phyloP scores from a whole-genome alignment of 2,888 invertebrate genomes.

The Erebia ligea region DNA sequence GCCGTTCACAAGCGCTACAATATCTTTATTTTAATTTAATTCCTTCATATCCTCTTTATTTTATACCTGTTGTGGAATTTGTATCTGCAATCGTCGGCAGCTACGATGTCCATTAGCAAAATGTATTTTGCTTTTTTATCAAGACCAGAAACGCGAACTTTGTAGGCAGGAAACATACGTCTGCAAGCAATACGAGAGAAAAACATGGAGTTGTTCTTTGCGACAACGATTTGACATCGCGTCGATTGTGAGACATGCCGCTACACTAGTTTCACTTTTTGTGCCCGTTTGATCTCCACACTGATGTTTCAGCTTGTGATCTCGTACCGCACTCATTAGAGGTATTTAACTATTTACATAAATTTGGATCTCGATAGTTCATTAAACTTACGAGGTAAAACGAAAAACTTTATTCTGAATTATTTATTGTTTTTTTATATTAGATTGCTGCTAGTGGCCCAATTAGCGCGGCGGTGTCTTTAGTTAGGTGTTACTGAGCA shows the following conservation, averaged over 20 bases:
- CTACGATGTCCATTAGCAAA: slow-evolving; percentile 98
- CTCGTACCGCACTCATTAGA: slow-evolving; percentile 65
- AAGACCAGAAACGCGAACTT: slow-evolving; percentile 97
- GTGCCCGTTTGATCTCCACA: slow-evolving; percentile 57
- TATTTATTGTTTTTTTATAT: slow-evolving; percentile 45
- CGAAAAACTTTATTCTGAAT: slow-evolving; percentile 38
- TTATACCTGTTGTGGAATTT: slow-evolving; percentile 96
- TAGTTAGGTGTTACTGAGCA: slow-evolving; percentile 66
- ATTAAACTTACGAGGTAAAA: slow-evolving; percentile 36
- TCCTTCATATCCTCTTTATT: slow-evolving; percentile 63
- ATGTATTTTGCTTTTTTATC: slow-evolving; percentile 99
- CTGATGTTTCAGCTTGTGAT: slow-evolving; percentile 78
- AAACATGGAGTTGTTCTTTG: slow-evolving; percentile 79
- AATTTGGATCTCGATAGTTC: slow-evolving; percentile 26
- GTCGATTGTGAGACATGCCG: slow-evolving; percentile 79
- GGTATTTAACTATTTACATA: slow-evolving; percentile 41
- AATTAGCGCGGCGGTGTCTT: slow-evolving; percentile 50
- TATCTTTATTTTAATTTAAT: slow-evolving; percentile 80
- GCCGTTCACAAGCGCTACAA: slow-evolving; percentile 51
- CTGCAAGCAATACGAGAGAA: slow-evolving; percentile 88
- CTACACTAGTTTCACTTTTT: slow-evolving; percentile 74
- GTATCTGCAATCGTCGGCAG: slow-evolving; percentile 97
- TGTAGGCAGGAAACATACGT: slow-evolving; percentile 99
- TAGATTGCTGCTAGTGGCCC: slow-evolving; percentile 41
- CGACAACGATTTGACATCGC: slow-evolving; percentile 79